These are phyloP conservation scores for Anas bernieri DNA, from an alignment of 2,797 vertebrate species.

Conservation along the genomic window DNA sequence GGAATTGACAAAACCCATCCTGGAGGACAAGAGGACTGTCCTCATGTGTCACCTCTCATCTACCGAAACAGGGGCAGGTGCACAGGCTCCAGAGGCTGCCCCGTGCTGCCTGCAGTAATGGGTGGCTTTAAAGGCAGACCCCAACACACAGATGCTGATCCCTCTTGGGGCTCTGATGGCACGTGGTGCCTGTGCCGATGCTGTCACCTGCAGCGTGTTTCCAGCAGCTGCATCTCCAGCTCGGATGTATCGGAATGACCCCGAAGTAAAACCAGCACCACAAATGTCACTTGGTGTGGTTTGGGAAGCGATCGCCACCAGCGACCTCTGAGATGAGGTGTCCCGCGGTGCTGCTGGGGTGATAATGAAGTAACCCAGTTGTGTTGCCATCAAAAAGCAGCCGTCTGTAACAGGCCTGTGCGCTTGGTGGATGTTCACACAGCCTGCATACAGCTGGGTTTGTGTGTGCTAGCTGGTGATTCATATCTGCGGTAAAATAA, in stretches of 20 bases:
- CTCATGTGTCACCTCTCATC: conserved; percentile 80
- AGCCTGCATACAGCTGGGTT: background rate
- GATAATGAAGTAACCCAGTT: background rate
- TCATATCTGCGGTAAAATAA: conserved; percentile 58
- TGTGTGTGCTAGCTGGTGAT: conserved; percentile 77
- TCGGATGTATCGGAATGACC: no score
- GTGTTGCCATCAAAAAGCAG: background rate
- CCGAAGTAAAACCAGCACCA: background rate
- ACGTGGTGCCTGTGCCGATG: background rate
- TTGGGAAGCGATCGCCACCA: accelerated
- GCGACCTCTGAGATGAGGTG: background rate
- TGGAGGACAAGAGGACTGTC: conserved; percentile 80
- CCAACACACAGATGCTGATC: accelerated
- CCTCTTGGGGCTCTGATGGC: background rate
- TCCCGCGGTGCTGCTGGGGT: accelerated
- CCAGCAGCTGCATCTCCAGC: background rate
- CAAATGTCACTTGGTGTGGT: accelerated
- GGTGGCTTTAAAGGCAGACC: background rate
- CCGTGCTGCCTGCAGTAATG: no score
- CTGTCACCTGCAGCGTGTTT: no score
- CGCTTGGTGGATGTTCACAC: background rate
- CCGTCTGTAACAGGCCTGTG: background rate
- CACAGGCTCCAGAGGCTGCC: background rate
- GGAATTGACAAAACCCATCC: background rate
- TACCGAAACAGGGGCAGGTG: conserved; percentile 15